Conservation (phyloP, 2,888 invertebrate genomes). For the Agrenia bidenticulata region DNA sequence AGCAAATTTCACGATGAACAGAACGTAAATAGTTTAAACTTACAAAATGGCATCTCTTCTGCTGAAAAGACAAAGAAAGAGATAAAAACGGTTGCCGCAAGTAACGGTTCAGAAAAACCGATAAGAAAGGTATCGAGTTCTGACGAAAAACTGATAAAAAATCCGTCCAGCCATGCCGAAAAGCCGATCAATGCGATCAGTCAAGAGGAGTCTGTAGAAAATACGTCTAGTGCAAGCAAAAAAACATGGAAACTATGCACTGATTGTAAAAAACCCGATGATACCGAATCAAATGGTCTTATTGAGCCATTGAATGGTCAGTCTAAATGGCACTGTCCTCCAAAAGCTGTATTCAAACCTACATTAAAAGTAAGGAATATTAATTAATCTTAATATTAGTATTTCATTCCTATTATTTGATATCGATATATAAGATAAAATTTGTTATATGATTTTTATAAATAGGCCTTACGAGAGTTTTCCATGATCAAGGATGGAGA, state of each 20-base stretch:
- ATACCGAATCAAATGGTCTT: too few species aligned
- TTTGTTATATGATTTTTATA: slow-evolving; percentile 12
- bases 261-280: too few species aligned
- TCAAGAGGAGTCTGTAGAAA: not conserved
- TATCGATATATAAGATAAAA: not conserved
- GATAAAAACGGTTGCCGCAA: too few species aligned
- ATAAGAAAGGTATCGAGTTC: too few species aligned
- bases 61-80: too few species aligned
- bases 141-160: too few species aligned
- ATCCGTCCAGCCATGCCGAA: too few species aligned
- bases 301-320: too few species aligned
- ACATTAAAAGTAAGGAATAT: slow-evolving; percentile 68
- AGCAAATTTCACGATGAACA: not conserved
- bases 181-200: too few species aligned
- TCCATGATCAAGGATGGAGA: slow-evolving; percentile 82
- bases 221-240: not conserved
- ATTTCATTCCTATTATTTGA: slow-evolving; percentile 9
- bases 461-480: slow-evolving; percentile 75
- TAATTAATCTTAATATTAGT: slow-evolving; percentile 5
- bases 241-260: slow-evolving; percentile 20
- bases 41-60: too few species aligned
- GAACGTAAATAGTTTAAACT: too few species aligned
- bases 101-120: too few species aligned
- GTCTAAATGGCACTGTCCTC: slow-evolving; percentile 70
- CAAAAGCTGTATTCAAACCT: slow-evolving; percentile 79